Conservation (phyloP, 2,888 invertebrate genomes). For the Eurytoma californica region DNA sequence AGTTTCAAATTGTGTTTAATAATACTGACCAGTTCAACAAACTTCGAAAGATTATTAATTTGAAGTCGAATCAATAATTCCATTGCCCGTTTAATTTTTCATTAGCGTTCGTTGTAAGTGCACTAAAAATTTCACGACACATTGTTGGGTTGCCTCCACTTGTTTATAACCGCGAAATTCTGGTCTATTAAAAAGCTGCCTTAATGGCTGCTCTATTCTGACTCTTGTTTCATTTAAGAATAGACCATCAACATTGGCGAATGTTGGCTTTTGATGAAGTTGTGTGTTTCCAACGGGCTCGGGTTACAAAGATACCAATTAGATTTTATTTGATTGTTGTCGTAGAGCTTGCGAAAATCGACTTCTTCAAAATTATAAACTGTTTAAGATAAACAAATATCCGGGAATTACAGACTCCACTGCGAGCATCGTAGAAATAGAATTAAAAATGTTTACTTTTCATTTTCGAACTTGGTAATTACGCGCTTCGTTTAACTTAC, state of each 20-base stretch:
- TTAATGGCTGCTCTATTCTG: not conserved
- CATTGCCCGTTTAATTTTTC: no score
- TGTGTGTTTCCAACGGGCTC: conserved; percentile 12
- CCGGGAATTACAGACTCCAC: no score
- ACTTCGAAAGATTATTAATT: not conserved
- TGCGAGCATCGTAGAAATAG: no score
- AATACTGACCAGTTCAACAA: conserved; percentile 12
- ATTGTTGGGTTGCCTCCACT: no score
- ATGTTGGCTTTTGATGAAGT: conserved; percentile 1
- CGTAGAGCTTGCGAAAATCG: not conserved
- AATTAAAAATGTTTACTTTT: no score
- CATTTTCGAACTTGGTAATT: no score
- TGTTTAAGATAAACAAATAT: not conserved
- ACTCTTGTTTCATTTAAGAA: not conserved
- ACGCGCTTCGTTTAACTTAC: no score
- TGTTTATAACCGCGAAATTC: not conserved
- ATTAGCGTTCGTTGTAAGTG: no score
- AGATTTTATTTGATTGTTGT: conserved; percentile 3
- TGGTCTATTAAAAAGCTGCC: not conserved
- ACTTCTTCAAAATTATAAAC: not conserved
- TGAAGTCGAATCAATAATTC: no score
- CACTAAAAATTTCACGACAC: no score
- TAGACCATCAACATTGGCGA: not conserved
- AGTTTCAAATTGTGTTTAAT: conserved; percentile 38
- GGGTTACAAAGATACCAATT: conserved; percentile 22